Conservation (phyloP, 1,140 invertebrate genomes). For the Holcopasites calliopsidis region DNA sequence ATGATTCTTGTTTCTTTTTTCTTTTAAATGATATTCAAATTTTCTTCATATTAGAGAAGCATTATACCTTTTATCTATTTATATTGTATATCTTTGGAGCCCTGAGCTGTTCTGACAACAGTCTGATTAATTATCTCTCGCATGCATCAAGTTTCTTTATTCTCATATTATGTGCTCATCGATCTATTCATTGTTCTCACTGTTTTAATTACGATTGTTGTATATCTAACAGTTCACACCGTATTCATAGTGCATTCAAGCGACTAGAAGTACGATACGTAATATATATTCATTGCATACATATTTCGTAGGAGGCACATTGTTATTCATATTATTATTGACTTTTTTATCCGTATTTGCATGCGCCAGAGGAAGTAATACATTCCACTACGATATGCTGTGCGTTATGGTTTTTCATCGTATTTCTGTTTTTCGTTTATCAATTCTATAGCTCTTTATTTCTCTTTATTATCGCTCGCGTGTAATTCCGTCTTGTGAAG, state of each 20-base stretch:
- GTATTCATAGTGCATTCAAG: slow-evolving; percentile 35
- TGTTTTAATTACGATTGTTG: slow-evolving; percentile 10
- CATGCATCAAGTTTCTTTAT: slow-evolving; percentile 14
- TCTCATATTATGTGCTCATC: slow-evolving; percentile 1
- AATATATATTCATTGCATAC: neutral
- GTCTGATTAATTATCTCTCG: slow-evolving; percentile 21
- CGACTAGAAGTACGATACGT: slow-evolving; percentile 11
- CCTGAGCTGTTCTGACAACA: neutral
- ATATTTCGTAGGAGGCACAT: slow-evolving; percentile 39
- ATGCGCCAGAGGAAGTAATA: slow-evolving; percentile 19
- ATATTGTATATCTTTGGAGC: neutral
- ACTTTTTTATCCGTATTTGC: slow-evolving; percentile 34
- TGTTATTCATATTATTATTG: slow-evolving; percentile 35
- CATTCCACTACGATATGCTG: slow-evolving; percentile 14
- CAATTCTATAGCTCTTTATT: neutral
- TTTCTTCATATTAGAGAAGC: neutral
- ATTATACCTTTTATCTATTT: slow-evolving; percentile 2
- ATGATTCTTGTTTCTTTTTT: neutral
- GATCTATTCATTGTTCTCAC: slow-evolving; percentile 8
- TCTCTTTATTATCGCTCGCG: neutral
- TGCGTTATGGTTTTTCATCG: slow-evolving; percentile 14
- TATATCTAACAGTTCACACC: slow-evolving; percentile 6
- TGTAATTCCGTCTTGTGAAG: slow-evolving; percentile 3
- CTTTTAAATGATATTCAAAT: neutral
- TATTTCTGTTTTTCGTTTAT: neutral